phyloP scores from a whole-genome alignment of 2,888 invertebrate species.

The Diplazon laetatorius region DNA sequence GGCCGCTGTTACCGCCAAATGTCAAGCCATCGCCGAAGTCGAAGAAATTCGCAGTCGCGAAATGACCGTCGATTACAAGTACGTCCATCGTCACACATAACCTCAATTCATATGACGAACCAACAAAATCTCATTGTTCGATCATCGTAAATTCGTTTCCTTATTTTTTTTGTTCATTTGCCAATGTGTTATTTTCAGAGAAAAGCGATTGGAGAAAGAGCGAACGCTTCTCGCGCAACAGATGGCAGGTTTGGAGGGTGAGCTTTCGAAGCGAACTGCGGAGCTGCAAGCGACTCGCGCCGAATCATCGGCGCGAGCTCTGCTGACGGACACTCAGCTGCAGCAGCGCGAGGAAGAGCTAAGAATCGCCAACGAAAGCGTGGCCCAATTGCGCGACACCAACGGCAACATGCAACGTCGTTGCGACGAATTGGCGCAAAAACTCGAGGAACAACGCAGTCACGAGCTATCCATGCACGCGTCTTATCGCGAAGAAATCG shows the following conservation, averaged over 20 bases:
- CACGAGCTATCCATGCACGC: conserved; percentile 80
- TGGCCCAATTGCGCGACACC: conserved; percentile 87
- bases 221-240: conserved; percentile 89
- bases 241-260: conserved; percentile 90
- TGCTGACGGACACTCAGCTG: conserved; percentile 89
- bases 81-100: conserved; percentile 63
- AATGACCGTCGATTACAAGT: conserved; percentile 90
- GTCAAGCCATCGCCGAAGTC: conserved; percentile 90
- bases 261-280: conserved; percentile 90
- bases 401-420: conserved; percentile 89
- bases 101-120: background rate
- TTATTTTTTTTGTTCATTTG: too few relatives aligned
- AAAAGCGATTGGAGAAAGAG: conserved; percentile 93
- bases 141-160: background rate
- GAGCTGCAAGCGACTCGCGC: conserved; percentile 90
- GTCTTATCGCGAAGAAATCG: conserved; percentile 91
- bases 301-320: conserved; percentile 87
- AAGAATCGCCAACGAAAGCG: conserved; percentile 87
- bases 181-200: conserved; percentile 79
- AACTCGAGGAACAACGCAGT: conserved; percentile 83
- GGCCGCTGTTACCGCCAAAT: conserved; percentile 90
- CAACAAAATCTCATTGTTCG: background rate
- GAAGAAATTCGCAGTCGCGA: conserved; percentile 93
- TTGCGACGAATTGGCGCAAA: conserved; percentile 87
- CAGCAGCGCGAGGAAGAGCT: conserved; percentile 92